Evolutionary conservation across 2,888 invertebrate genomes (phyloP).

Genomic region (Herminia tarsipennalis): DNA sequence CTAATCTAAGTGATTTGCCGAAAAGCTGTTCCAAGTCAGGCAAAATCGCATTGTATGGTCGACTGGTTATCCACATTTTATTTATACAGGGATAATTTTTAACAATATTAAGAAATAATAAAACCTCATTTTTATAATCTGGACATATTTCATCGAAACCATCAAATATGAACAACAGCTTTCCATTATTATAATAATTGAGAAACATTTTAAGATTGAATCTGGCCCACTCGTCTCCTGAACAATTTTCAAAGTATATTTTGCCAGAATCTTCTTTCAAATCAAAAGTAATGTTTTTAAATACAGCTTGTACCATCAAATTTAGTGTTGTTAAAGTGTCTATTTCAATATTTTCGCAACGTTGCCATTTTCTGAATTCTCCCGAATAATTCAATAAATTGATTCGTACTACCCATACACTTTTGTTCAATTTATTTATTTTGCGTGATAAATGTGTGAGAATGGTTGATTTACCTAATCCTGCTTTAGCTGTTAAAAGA

Average conservation of each 20-base stretch:
- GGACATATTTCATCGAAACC: conserved; percentile 40
- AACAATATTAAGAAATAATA: too few species aligned
- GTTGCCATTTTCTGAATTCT: background rate
- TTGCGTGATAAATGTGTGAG: conserved; percentile 25
- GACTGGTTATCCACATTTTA: too few species aligned
- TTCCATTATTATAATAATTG: conserved; percentile 10
- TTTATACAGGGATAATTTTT: too few species aligned
- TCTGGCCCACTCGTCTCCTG: background rate
- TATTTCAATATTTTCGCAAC: background rate
- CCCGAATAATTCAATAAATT: background rate
- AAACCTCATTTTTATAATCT: conserved; percentile 15
- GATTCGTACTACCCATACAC: conserved; percentile 16
- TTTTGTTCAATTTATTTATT: conserved; percentile 19
- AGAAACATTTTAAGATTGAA: background rate
- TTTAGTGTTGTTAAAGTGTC: background rate
- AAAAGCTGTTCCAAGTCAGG: too few species aligned
- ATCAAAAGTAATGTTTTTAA: background rate
- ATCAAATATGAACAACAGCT: conserved; percentile 30
- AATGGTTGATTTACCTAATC: conserved; percentile 36
- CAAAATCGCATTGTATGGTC: too few species aligned
- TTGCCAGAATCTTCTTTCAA: background rate
- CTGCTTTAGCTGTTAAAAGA: conserved; percentile 22
- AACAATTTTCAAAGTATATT: background rate
- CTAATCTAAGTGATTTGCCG: too few species aligned
- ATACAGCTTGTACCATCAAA: background rate